phyloP scores from a whole-genome alignment of 2,888 invertebrate species.

The Tortricodes alternella region DNA sequence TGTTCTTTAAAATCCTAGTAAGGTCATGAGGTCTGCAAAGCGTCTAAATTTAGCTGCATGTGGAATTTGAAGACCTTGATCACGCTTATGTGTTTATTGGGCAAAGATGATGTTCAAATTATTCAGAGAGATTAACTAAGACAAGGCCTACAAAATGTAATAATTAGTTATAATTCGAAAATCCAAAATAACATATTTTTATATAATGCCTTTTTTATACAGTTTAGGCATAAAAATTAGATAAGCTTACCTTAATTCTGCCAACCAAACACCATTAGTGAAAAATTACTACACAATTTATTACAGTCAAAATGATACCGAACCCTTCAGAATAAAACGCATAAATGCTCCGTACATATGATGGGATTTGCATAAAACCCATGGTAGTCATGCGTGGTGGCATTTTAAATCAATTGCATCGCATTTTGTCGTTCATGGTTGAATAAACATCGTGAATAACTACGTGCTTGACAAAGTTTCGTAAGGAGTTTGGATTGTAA shows the following conservation, averaged over 20 bases:
- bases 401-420: constrained; percentile 31
- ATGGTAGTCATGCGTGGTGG: constrained; percentile 32
- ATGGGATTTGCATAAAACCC: constrained; percentile 12
- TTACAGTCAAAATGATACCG: not conserved
- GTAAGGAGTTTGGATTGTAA: not conserved
- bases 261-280: too few species aligned
- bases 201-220: not conserved
- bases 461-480: constrained; percentile 5
- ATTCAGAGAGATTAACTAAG: too few species aligned
- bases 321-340: not conserved
- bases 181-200: too few species aligned
- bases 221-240: not conserved
- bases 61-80: too few species aligned
- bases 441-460: not conserved
- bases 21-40: too few species aligned
- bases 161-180: too few species aligned
- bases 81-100: too few species aligned
- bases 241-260: not conserved
- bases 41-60: too few species aligned
- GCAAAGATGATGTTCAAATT: too few species aligned
- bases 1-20: too few species aligned
- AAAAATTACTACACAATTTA: not conserved
- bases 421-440: constrained; percentile 20
- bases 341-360: constrained; percentile 7
- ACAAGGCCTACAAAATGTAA: too few species aligned